These are phyloP conservation scores for Heptranchias perlo DNA, from an alignment of 2,113 vertebrate genomes.

Conservation along the genomic window DNA sequence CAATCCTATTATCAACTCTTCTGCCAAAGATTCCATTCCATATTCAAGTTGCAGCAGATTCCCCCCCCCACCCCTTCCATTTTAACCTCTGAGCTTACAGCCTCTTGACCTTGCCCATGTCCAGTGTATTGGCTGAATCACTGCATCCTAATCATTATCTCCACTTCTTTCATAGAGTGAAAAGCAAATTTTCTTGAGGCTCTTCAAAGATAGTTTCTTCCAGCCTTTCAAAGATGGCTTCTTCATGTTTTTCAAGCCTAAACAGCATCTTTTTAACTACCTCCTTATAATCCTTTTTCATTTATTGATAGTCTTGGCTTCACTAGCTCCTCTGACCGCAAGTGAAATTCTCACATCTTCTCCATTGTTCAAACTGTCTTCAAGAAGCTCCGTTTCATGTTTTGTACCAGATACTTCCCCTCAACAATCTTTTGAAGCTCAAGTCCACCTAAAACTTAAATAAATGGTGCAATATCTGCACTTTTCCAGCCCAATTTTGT, in stretches of 20 bases:
- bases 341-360: neutral
- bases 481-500: neutral
- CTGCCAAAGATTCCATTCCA: neutral
- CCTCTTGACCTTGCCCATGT: neutral
- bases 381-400: neutral
- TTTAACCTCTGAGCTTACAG: neutral
- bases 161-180: neutral
- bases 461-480: too few relatives aligned
- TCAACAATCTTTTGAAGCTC: too few relatives aligned
- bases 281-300: neutral
- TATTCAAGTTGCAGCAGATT: neutral
- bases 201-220: neutral
- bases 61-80: too few relatives aligned
- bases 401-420: neutral
- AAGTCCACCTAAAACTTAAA: too few relatives aligned
- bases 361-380: neutral
- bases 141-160: neutral
- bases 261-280: neutral
- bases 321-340: neutral
- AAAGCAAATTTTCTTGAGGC: neutral
- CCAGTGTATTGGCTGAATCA: neutral
- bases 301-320: neutral
- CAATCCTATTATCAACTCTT: neutral
- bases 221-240: neutral
- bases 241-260: neutral